Conservation (phyloP, 37 sponge, comb jelly and placozoan species). For the Agelas oroides region DNA sequence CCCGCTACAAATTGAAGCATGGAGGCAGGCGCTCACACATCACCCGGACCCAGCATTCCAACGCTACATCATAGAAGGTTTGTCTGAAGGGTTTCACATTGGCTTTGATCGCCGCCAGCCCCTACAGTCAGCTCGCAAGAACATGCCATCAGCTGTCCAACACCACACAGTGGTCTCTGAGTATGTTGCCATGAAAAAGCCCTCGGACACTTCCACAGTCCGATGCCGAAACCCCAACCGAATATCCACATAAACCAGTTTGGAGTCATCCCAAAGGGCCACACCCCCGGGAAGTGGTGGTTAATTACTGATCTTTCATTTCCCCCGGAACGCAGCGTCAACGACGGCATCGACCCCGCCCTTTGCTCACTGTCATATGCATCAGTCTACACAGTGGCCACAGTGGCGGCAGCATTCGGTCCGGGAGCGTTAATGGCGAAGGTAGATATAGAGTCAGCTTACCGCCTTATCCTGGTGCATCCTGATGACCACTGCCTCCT, state of each 20-base stretch:
- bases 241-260: background rate
- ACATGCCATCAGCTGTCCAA: slow-evolving; percentile 13
- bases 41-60: slow-evolving; percentile 31
- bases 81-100: slow-evolving; percentile 29
- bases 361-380: slow-evolving; percentile 12
- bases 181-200: background rate
- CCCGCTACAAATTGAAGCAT: slow-evolving; percentile 6
- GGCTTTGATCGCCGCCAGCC: background rate
- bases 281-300: background rate
- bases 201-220: too few relatives aligned
- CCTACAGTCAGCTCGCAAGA: slow-evolving; percentile 1
- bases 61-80: too few relatives aligned
- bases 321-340: slow-evolving; percentile 18
- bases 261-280: background rate
- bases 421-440: slow-evolving; percentile 11
- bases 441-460: slow-evolving; percentile 10
- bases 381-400: slow-evolving; percentile 3
- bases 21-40: background rate
- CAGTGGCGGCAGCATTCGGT: background rate
- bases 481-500: slow-evolving; percentile 1
- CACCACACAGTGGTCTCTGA: background rate
- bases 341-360: slow-evolving; percentile 17
- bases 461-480: slow-evolving; percentile 7
- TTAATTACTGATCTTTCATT: too few relatives aligned
- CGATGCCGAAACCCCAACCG: too few relatives aligned